Evolutionary conservation across 2,113 vertebrate genomes (phyloP).

Genomic region (Steatornis caripensis): DNA sequence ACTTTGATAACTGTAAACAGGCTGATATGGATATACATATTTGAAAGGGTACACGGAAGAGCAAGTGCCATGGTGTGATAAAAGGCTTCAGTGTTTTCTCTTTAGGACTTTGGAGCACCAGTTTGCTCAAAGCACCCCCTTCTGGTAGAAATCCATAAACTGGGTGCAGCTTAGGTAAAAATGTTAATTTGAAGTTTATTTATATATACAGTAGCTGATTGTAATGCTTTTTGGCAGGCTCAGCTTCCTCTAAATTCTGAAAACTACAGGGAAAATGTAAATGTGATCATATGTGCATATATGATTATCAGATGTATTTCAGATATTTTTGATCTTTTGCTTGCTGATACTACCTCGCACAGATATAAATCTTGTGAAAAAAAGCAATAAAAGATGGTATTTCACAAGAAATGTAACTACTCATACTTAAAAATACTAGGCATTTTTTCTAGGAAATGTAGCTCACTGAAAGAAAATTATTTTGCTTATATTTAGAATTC

Average conservation of each 20-base stretch:
- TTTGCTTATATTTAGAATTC: background rate
- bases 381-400: background rate
- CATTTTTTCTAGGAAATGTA: background rate
- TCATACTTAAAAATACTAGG: background rate
- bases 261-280: background rate
- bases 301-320: background rate
- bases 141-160: background rate
- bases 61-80: background rate
- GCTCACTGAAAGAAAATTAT: background rate
- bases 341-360: fast-evolving
- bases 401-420: background rate
- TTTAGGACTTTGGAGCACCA: background rate
- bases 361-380: background rate
- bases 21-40: background rate
- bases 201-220: background rate
- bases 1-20: conserved; percentile 11
- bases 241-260: background rate
- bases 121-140: conserved; percentile 32
- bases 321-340: background rate
- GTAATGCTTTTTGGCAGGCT: background rate
- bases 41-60: background rate
- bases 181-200: background rate
- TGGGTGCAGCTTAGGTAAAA: background rate
- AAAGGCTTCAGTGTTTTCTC: background rate
- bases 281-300: background rate